Evolutionary conservation across 2,888 invertebrate genomes (phyloP), one percentile per base, ranked within the genome.

Genomic region (Phengaris alcon): DNA sequence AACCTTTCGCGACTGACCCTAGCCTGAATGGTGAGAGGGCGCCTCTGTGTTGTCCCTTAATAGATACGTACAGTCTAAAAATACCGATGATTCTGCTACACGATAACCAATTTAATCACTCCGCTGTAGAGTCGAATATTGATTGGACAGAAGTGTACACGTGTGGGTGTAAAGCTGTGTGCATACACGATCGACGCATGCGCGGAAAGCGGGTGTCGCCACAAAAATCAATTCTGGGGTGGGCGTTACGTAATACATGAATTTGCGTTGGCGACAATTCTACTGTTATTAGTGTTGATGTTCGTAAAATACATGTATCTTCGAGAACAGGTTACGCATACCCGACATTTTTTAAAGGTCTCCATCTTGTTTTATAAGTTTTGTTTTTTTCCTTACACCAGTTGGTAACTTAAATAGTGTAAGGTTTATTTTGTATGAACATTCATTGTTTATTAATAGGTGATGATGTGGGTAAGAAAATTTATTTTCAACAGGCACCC

Each of bases 151-250:
- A 81, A 81, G 77, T 79, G 80, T 77, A 77, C 82, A 80, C 82
- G 87, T 88, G 90, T 87, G 84, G 80, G 80, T 78, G 77, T 74
- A 76, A 78, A 82, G 79, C 79, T 82, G 91, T 90, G 88, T 88
- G 90, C 68, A 88, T 87, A 75, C 79, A 81, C 81, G 83, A 82
- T 85, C 81, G 77, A 84, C 93, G 93, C 93, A 91, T 90, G 93
- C 93, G 93, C 84, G 78, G 57, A 85, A 73, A 77, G 77, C 75
- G 79, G 83, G 82, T 82, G 81, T 84, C 81, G 84, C 84, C 82
- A 88, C 91, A 91, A 93, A 93, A 93, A 93, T 93, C 93, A 91
- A 93, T 93, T 87, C 89, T 82, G 82, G 87, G 87, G 92, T 91
- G 89, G 90, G 91, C 82, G 92, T 93, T 93, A 93, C 88, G 90